Conservation (phyloP, 2,113 vertebrate genomes). For the Entelurus aequoreus region DNA sequence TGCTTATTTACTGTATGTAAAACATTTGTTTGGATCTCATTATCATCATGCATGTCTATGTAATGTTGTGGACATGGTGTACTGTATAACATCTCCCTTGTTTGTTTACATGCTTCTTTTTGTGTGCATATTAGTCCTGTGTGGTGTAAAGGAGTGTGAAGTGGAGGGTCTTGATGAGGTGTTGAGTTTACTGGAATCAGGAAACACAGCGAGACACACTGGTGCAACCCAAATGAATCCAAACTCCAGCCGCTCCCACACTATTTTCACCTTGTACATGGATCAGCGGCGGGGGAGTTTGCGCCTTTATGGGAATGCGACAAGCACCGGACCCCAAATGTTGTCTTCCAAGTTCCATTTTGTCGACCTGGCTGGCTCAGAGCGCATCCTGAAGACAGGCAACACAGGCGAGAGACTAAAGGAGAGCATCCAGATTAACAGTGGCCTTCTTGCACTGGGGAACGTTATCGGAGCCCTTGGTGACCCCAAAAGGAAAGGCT, state of each 20-base stretch:
- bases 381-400: constrained; percentile 87
- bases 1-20: too few relatives aligned
- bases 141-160: constrained; percentile 88
- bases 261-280: constrained; percentile 89
- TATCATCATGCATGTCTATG: not conserved
- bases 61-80: not conserved
- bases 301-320: constrained; percentile 55
- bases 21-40: too few relatives aligned
- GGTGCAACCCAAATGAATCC: constrained; percentile 90
- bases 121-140: constrained; percentile 75
- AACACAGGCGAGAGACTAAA: constrained; percentile 90
- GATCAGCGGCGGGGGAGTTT: constrained; percentile 83
- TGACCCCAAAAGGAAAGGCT: constrained; percentile 85
- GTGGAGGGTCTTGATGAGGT: constrained; percentile 95
- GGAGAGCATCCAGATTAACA: constrained; percentile 97
- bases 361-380: constrained; percentile 92
- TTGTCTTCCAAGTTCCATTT: constrained; percentile 94
- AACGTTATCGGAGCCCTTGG: constrained; percentile 95
- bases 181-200: constrained; percentile 90
- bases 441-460: constrained; percentile 87
- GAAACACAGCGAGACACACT: constrained; percentile 89
- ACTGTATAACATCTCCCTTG: not conserved
- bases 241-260: constrained; percentile 91
- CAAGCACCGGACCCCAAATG: constrained; percentile 67
- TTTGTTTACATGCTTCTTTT: constrained; percentile 10